Base-by-base conservation (phyloP, 2,113 vertebrate species). In the Raja brachyura region DNA sequence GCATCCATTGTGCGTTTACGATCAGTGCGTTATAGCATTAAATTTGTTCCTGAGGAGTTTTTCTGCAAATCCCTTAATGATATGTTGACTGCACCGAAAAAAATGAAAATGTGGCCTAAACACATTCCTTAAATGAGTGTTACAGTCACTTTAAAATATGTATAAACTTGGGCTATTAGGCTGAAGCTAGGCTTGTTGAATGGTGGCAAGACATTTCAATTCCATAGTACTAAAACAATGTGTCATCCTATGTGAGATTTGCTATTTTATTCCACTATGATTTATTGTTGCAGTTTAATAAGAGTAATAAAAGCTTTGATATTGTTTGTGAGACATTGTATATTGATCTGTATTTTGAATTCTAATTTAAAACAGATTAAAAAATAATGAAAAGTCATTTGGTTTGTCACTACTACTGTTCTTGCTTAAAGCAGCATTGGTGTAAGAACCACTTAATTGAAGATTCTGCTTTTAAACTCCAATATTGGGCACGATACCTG, bases 301-400 rank as follows among this genome's bases (percentile, higher is more conserved):
- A 74, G 90, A 92, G 68, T 92, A 92, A 92, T 73, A 92, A 92
- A 92, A 92, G 66, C 63, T 88, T 92, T 92, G 90, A 70, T 92
- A 92, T 92, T 92, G 90, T 92, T 92, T 92, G 90, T 92, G 90
- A 92, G 18, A 70, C 90, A 92, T 54, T 92, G 90, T 92, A 92
- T 73, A 73, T 92, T 92, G 90, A 70, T 74, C 39, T 73, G 90
- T 92, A 73, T 92, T 92, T 92, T 92, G 90, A 92, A 92, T 73
- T 92, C 66, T 92, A 92, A 92, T 70, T 92, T 92, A 92, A 92
- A 92, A 48, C 68, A 18, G 90, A 92, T 92, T 92, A 92, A 92
- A 92, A 48, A 92, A 54, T 39, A 54, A 92, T 92, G 90, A 73
- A 73, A 73, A 73, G 39, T 92, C 31, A 74, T 54, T 28, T 92